Evolutionary conservation across 2,888 invertebrate species (phyloP).

Genomic region (Sinodicranocentrus sp.): DNA sequence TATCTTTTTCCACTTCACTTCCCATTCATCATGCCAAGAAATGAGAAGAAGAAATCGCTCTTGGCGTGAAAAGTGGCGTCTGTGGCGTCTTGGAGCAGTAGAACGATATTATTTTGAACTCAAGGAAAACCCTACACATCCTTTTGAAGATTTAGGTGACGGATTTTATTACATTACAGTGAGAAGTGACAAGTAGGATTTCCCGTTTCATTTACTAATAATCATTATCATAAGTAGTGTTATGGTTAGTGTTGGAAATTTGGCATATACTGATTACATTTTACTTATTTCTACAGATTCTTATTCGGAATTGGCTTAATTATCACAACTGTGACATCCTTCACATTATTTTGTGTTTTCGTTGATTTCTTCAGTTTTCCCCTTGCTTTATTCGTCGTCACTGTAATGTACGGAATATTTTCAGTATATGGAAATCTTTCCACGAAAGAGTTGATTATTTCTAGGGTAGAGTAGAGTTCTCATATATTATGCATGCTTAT

Average conservation of each 20-base stretch:
- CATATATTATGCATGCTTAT: too few relatives aligned
- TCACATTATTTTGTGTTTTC: conserved; percentile 40
- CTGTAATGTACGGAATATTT: conserved; percentile 30
- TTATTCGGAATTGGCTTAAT: conserved; percentile 49
- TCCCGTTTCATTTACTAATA: background rate
- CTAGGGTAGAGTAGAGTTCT: conserved; percentile 47
- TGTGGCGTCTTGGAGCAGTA: conserved; percentile 48
- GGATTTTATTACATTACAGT: conserved; percentile 61
- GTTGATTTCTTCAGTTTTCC: conserved; percentile 55
- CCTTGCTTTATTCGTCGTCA: conserved; percentile 35
- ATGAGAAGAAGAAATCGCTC: conserved; percentile 20
- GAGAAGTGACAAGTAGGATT: conserved; percentile 59
- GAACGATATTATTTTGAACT: conserved; percentile 57
- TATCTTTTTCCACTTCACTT: conserved; percentile 10
- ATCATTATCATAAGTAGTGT: too few relatives aligned
- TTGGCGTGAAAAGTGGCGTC: conserved; percentile 50
- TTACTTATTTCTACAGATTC: conserved; percentile 24
- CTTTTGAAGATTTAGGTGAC: conserved; percentile 66
- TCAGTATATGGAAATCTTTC: conserved; percentile 57
- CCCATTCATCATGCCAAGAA: conserved; percentile 1
- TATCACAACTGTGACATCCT: conserved; percentile 33
- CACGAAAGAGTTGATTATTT: conserved; percentile 55
- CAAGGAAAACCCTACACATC: conserved; percentile 55
- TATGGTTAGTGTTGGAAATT: too few relatives aligned
- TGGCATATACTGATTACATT: background rate